Base-by-base conservation (phyloP, 2,888 invertebrate genomes). In the Resseliella maxima region DNA sequence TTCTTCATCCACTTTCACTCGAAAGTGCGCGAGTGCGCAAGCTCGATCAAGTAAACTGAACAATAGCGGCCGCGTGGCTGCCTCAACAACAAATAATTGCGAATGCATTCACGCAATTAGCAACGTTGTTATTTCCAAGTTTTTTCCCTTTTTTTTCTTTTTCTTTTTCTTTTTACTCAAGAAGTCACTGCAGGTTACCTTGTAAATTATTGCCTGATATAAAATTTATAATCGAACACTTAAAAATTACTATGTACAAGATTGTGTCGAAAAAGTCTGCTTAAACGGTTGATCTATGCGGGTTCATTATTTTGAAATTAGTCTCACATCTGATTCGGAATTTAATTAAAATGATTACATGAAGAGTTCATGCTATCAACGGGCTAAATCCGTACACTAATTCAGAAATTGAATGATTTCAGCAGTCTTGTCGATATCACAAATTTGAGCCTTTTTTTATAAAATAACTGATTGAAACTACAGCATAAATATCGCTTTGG, bases 1-100 rank as follows among this genome's bases (percentile, higher is more conserved):
- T 72, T 72, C 72, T 72, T 72, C 72, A 72, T 72, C 72, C 72
- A 72, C 72, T 72, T 72, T 72, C 72, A 72, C 72, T 72, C n/a
- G 18, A 72, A 24, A 12, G 50, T 27, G 0, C 24, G 21, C 50
- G 50, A 12, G 21, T 50, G 15, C 15, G 50, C 41, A 41, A 41
- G 6, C 5, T 8, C 5, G 15, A 50, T 50, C 59, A 59, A 3
- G 1, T 59, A n/a, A n/a, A n/a, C 46, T 18, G 1, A 59, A 59
- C 59, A 59, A 59, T 59, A 27, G 59, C 59, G 59, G 6, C 3
- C 59, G 12, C 59, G 59, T 27, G 27, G 59, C 59, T 6, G 59
- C 59, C 24, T 59, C 59, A 27, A 2, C 5, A 50, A 59, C 27
- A 59, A 59, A 59, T 59, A 24, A 27, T 15, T 59, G 72, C 72